Conservation (phyloP, 2,797 vertebrate species). For the Acropternis orthonyx region DNA sequence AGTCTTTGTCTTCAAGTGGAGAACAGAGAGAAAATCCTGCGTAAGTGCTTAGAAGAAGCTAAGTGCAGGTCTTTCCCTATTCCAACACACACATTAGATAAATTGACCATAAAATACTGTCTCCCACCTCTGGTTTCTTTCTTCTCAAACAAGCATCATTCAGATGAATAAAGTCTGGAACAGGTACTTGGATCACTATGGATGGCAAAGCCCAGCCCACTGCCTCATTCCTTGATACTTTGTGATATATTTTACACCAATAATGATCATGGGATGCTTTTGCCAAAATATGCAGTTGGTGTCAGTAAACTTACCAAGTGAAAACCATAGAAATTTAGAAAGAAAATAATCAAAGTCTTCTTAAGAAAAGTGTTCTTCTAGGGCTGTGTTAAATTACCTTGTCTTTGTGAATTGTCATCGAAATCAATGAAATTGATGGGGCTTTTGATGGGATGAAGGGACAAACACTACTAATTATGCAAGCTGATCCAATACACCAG, state of each 20-base stretch:
- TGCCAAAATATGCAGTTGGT: background rate
- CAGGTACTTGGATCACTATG: background rate
- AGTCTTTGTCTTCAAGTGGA: conserved; percentile 32
- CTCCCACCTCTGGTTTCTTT: background rate
- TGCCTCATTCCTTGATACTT: background rate
- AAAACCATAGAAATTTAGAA: background rate
- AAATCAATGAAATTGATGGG: background rate
- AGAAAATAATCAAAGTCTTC: background rate
- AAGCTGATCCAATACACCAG: background rate
- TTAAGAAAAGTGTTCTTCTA: background rate
- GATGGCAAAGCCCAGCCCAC: background rate
- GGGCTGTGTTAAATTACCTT: background rate
- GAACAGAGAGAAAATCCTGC: conserved; percentile 28
- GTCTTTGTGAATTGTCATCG: background rate
- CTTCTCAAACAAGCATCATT: background rate
- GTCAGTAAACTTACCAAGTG: background rate
- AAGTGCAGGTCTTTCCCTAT: background rate
- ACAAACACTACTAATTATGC: background rate
- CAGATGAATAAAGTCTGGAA: background rate
- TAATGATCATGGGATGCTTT: background rate
- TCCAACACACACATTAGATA: background rate
- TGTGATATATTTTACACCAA: background rate
- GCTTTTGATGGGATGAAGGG: background rate
- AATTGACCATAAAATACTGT: background rate
- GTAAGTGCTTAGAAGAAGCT: background rate